These are phyloP conservation scores for zebrafish (Danio rerio) DNA, from an alignment of 2,113 vertebrate genomes.

Conservation along the genomic window DNA sequence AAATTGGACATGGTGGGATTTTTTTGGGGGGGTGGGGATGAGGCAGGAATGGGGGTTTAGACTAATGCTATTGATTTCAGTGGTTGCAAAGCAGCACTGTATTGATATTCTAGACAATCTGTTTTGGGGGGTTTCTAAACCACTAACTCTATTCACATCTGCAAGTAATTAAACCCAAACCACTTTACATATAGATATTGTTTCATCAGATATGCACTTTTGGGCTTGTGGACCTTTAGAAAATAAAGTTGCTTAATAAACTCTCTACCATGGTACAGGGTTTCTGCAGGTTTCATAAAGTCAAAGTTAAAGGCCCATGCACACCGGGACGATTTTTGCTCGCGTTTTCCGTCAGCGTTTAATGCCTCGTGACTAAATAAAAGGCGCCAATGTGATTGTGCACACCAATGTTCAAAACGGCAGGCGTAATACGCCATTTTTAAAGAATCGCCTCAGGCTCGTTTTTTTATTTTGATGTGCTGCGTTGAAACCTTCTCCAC, in stretches of 20 bases:
- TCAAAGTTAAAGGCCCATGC: too few species aligned
- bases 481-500: too few species aligned
- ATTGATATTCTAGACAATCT: constrained; percentile 13
- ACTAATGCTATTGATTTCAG: constrained; percentile 30
- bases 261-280: neutral
- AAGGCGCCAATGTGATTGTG: too few species aligned
- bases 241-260: neutral
- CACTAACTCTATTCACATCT: neutral
- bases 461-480: too few species aligned
- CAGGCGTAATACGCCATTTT: too few species aligned
- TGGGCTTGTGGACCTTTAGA: neutral
- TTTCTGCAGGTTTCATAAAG: too few species aligned
- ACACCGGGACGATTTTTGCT: too few species aligned
- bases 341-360: too few species aligned
- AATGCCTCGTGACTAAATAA: too few species aligned
- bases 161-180: neutral
- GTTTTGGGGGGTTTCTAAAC: neutral
- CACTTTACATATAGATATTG: neutral
- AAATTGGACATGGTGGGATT: neutral
- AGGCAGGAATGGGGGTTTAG: neutral
- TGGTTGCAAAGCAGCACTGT: neutral
- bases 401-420: too few species aligned
- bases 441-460: too few species aligned
- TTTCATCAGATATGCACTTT: neutral
- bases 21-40: neutral